Percentiles rank a stretch among this genome's conserved stretches.
Evolutionary conservation across 2,113 vertebrate genomes (phyloP).

Genomic region (Rhodinocichla rosea): DNA sequence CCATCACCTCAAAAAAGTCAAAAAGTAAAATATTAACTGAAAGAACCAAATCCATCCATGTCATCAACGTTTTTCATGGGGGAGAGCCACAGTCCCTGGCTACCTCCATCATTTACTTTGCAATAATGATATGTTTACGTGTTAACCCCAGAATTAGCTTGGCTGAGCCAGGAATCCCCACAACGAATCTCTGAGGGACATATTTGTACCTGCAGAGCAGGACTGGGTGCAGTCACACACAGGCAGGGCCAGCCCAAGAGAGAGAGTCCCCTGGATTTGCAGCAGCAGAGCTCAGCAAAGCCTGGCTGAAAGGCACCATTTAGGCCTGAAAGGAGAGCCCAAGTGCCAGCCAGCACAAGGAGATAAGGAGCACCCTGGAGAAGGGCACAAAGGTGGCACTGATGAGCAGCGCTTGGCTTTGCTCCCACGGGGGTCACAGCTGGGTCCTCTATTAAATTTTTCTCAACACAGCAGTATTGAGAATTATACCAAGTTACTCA

Average conservation of each 20-base stretch:
- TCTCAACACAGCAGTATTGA: constrained; percentile 32
- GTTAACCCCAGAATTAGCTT: background rate
- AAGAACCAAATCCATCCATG: background rate
- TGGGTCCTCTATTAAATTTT: constrained; percentile 36
- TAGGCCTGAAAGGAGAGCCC: constrained; percentile 24
- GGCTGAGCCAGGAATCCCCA: background rate
- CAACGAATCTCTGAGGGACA: background rate
- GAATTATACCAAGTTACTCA: background rate
- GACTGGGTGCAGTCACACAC: background rate
- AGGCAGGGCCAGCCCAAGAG: background rate
- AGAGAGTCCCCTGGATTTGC: background rate
- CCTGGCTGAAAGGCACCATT: background rate
- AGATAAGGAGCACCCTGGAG: background rate
- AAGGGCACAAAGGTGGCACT: constrained; percentile 52
- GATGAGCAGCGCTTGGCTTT: background rate
- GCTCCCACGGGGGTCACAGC: constrained; percentile 38
- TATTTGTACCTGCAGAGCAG: background rate
- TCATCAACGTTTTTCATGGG: background rate
- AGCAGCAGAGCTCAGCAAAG: background rate
- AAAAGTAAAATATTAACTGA: background rate
- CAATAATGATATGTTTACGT: background rate
- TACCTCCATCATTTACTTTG: background rate
- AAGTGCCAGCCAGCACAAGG: constrained; percentile 53
- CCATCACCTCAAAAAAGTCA: background rate
- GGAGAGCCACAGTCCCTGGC: background rate